These are phyloP conservation scores for Drosophila fulvimacula DNA, from an alignment of 2,888 invertebrate species.

Conservation along the genomic window DNA sequence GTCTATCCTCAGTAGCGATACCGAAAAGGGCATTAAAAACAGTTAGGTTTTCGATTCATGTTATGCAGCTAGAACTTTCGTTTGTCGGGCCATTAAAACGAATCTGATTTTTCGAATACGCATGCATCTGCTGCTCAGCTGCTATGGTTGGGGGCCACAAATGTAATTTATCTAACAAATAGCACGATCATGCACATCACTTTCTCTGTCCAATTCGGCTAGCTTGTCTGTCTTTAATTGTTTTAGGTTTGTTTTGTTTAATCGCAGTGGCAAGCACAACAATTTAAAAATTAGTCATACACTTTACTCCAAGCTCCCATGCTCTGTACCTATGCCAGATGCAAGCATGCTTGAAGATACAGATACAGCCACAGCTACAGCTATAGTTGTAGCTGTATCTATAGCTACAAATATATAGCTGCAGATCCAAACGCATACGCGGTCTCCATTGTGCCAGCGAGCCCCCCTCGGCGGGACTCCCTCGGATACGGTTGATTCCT, in stretches of 20 bases:
- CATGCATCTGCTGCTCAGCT: neutral
- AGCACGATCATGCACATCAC: conserved; percentile 67
- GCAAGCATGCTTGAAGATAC: conserved; percentile 74
- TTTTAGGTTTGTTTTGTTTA: conserved; percentile 61
- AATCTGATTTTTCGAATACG: neutral
- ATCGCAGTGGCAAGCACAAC: conserved; percentile 51
- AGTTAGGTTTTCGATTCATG: conserved; percentile 12
- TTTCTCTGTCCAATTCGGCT: conserved; percentile 73
- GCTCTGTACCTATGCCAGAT: conserved; percentile 38
- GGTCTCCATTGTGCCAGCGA: conserved; percentile 19
- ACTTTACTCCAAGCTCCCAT: conserved; percentile 33
- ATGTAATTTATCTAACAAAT: conserved; percentile 67
- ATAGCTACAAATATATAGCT: neutral
- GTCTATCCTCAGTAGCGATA: conserved; percentile 6
- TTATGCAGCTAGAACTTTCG: conserved; percentile 37
- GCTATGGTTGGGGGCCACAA: conserved; percentile 28
- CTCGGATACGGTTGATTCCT: conserved; percentile 73
- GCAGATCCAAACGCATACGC: conserved; percentile 26
- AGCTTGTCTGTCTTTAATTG: conserved; percentile 55
- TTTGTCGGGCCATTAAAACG: neutral
- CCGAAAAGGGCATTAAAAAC: conserved; percentile 9
- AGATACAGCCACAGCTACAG: conserved; percentile 22
- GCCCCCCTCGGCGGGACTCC: conserved; percentile 26
- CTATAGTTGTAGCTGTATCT: too few relatives aligned
- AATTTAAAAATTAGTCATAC: conserved; percentile 75